phyloP scores from a whole-genome alignment of 1,140 invertebrate genomes.

The Cheumatopsyche charites region DNA sequence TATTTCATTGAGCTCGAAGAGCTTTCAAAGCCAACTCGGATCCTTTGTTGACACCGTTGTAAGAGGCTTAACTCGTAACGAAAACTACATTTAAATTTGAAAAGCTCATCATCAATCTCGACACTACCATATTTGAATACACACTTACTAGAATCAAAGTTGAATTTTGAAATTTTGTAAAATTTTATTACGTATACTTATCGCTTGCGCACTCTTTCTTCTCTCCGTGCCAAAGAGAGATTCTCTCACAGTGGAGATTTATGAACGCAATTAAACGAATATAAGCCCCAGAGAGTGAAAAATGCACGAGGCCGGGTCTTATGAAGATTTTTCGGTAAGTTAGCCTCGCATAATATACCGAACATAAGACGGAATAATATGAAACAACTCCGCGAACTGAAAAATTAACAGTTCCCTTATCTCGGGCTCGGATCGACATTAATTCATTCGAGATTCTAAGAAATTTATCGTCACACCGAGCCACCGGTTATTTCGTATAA shows the following conservation, averaged over 20 bases:
- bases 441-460: not conserved
- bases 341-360: not conserved
- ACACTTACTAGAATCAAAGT: too few relatives aligned
- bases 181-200: too few relatives aligned
- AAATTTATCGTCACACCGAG: slow-evolving; percentile 9
- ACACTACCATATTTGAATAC: too few relatives aligned
- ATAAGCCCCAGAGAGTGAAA: slow-evolving; percentile 31
- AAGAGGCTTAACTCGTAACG: slow-evolving; percentile 4
- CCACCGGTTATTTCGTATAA: not conserved
- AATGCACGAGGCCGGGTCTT: slow-evolving; percentile 1
- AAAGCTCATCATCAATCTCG: too few relatives aligned
- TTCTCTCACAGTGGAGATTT: slow-evolving; percentile 28
- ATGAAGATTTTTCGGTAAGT: slow-evolving; percentile 24
- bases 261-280: slow-evolving; percentile 29
- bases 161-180: too few relatives aligned
- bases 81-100: not conserved
- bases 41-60: slow-evolving; percentile 16
- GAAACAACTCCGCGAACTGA: not conserved
- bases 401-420: slow-evolving; percentile 11
- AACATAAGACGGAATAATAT: not conserved
- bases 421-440: not conserved
- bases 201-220: too few relatives aligned
- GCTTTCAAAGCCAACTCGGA: not conserved
- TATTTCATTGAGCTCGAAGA: slow-evolving; percentile 13
- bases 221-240: not conserved